Conservation (phyloP, 1,140 invertebrate species). For the Listronotus bonariensis region DNA sequence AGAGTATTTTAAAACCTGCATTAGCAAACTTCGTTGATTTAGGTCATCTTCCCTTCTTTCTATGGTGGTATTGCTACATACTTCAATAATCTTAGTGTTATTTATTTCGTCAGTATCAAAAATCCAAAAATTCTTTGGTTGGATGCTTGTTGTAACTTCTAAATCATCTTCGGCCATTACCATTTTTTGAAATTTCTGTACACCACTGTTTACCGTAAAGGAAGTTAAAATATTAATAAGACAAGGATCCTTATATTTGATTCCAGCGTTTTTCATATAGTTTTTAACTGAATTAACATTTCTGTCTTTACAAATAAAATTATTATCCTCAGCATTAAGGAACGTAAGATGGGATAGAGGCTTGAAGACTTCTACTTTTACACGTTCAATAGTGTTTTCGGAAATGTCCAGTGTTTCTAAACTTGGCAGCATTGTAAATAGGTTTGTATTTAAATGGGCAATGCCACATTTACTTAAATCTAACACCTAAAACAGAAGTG, state of each 20-base stretch:
- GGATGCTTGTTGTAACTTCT: not conserved
- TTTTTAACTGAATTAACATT: constrained; percentile 21
- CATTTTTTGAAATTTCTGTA: constrained; percentile 41
- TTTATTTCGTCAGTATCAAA: constrained; percentile 27
- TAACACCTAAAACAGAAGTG: constrained; percentile 58
- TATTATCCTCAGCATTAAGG: constrained; percentile 55
- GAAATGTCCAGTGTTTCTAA: constrained; percentile 59
- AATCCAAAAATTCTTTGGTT: constrained; percentile 39
- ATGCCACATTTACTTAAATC: constrained; percentile 60
- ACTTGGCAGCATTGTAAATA: constrained; percentile 58
- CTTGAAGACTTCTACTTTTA: constrained; percentile 54
- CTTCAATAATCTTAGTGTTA: constrained; percentile 13
- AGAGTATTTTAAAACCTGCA: constrained; percentile 32
- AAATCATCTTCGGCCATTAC: constrained; percentile 15
- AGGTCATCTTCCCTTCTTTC: not conserved
- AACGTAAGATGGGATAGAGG: constrained; percentile 56
- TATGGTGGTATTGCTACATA: constrained; percentile 16
- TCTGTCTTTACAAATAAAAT: constrained; percentile 55
- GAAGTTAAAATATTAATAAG: not conserved
- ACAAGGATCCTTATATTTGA: constrained; percentile 35
- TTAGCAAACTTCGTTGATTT: constrained; percentile 23
- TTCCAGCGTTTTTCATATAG: constrained; percentile 24
- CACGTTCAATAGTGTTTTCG: constrained; percentile 58
- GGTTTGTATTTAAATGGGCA: constrained; percentile 54
- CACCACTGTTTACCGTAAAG: constrained; percentile 10